A percentile compares a stretch with the other conserved stretches of the same genome.
These are phyloP conservation scores for Ceratosolen solmsi DNA, from an alignment of 1,140 invertebrate species.

Conservation along the genomic window DNA sequence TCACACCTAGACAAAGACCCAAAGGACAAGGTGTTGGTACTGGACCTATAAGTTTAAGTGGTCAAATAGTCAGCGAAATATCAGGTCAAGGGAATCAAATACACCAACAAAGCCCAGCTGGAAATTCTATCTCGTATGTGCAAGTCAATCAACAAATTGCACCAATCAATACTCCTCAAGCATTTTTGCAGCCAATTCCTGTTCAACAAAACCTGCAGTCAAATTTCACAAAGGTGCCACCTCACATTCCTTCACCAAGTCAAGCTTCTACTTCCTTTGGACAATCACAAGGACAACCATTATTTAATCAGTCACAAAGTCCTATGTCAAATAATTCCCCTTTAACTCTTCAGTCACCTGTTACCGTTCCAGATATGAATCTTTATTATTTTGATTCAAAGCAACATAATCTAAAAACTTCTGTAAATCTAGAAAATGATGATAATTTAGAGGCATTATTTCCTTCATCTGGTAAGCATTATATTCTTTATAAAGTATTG, in stretches of 20 bases:
- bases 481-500: background rate
- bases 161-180: constrained; percentile 60
- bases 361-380: constrained; percentile 67
- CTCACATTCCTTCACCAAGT: constrained; percentile 65
- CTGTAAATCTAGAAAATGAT: constrained; percentile 54
- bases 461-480: constrained; percentile 67
- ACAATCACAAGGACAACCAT: constrained; percentile 58
- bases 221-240: constrained; percentile 61
- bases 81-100: constrained; percentile 68
- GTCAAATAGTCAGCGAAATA: constrained; percentile 70
- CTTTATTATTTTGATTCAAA: constrained; percentile 66
- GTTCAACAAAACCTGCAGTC: constrained; percentile 59
- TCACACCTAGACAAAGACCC: constrained; percentile 88
- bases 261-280: constrained; percentile 61
- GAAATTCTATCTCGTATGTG: constrained; percentile 62
- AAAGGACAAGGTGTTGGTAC: constrained; percentile 77
- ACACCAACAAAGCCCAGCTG: constrained; percentile 58
- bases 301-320: constrained; percentile 66
- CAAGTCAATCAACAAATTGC: constrained; percentile 62
- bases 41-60: constrained; percentile 69
- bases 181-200: constrained; percentile 54
- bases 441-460: constrained; percentile 72
- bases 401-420: constrained; percentile 55
- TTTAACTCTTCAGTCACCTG: constrained; percentile 67
- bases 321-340: constrained; percentile 68